Evolutionary conservation across 2,797 vertebrate species (phyloP), one percentile per base, ranked within the genome.

Genomic region (Aplochiton taeniatus): DNA sequence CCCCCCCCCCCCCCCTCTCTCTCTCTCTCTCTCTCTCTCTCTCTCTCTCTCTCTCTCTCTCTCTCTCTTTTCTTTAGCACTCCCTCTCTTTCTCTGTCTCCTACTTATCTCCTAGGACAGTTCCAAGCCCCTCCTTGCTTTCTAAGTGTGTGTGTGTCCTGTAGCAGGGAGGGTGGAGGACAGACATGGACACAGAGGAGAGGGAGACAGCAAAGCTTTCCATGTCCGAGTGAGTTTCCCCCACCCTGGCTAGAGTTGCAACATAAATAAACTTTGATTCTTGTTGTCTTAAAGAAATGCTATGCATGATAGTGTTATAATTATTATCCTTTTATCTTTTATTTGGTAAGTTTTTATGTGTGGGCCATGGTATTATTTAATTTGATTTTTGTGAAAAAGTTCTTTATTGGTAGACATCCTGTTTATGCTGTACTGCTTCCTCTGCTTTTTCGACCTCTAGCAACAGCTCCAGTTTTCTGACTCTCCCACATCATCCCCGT

Each of bases 381-480:
- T 12, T 7, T n/a, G n/a, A n/a, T n/a, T 11, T 18, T 11, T 18
- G 49, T 53, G 14, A 17, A 18, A 2, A 12, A 16, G n/a, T 14
- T 44, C 8, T 16, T 63, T 58, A 45, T 55, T 52, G 31, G 31
- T 31, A 31, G 31, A 31, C 31, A 31, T 59, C 60, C 60, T 57
- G 31, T 54, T 57, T 73, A 9, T 69, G 31, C 53, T 63, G 53
- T 13, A 20, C 11, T 53, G 11, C 50, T 19, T 47, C 31, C 46
- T 5, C 46, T 42, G 61, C 17, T 31, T 54, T 18, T 60, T 20
- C 17, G 46, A 51, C 58, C 12, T 65, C 68, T 60, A 85, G 81
- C 90, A 92, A 77, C 88, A 65, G 41, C 90, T 93, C 54, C 88
- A 90, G 68, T 93, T 92, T 79, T 84, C 86, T 9, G 92, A 93